A percentile compares a stretch with the other conserved stretches of the same genome.
Evolutionary conservation across 2,113 vertebrate species (phyloP).

Genomic region (Ctenomys sociabilis): DNA sequence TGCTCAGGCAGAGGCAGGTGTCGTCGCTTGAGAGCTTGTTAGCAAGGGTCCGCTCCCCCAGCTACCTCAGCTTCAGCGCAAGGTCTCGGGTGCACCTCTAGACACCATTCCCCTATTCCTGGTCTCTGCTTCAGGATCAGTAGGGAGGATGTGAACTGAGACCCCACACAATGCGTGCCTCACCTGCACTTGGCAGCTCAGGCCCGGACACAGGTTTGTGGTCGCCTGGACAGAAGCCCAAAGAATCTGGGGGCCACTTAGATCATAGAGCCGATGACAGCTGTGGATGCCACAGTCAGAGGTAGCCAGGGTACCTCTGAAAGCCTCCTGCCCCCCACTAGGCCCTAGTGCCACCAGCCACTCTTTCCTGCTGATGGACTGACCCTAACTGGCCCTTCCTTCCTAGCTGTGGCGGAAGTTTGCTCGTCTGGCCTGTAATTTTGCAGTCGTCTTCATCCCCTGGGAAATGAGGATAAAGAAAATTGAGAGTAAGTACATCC

Average conservation of each 20-base stretch:
- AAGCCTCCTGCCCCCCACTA: rapidly evolving
- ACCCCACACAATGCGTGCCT: neutral
- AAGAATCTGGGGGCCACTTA: neutral
- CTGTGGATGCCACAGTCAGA: neutral
- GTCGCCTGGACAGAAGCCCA: neutral
- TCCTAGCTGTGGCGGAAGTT: constrained; percentile 95
- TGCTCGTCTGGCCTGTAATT: constrained; percentile 92
- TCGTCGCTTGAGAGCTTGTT: too few relatives aligned
- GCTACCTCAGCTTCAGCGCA: neutral
- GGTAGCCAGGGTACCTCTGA: neutral
- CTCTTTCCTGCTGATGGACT: rapidly evolving
- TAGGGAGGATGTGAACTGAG: neutral
- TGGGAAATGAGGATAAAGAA: constrained; percentile 99
- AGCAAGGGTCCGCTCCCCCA: neutral
- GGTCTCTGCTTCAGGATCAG: neutral
- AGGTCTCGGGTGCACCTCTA: neutral
- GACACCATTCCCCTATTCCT: neutral
- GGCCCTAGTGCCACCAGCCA: rapidly evolving
- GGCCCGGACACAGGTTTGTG: too few relatives aligned
- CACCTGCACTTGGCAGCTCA: neutral
- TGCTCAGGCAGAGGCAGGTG: neutral
- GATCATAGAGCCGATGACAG: neutral
- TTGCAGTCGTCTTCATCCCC: constrained; percentile 95
- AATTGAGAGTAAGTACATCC: constrained; percentile 94
- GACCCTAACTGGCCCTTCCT: constrained; percentile 10